Evolutionary conservation across 2,797 vertebrate genomes (phyloP).

Genomic region (Myotis daubentonii): DNA sequence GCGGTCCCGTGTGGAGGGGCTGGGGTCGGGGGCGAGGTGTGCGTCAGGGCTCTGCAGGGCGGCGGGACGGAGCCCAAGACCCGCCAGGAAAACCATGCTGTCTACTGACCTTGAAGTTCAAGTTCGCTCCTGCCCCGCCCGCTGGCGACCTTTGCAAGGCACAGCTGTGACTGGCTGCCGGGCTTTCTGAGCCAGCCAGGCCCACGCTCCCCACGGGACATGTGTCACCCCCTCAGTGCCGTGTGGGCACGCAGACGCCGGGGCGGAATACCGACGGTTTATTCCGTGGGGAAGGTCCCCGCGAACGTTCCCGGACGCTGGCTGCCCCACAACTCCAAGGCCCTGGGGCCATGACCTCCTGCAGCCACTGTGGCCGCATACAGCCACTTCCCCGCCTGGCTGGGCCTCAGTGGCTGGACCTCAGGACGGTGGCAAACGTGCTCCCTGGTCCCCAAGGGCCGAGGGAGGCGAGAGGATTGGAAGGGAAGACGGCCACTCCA

Average conservation of each 20-base stretch:
- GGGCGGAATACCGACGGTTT: conserved; percentile 13
- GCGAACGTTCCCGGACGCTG: neutral
- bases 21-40: neutral
- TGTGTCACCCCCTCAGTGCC: neutral
- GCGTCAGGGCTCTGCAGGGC: neutral
- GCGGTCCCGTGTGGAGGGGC: fast-evolving
- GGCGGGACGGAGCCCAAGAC: fast-evolving
- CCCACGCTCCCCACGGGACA: neutral
- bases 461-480: fast-evolving
- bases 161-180: neutral
- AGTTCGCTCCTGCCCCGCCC: neutral
- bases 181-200: neutral
- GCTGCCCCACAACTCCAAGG: neutral
- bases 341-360: neutral
- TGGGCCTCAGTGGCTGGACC: neutral
- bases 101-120: neutral
- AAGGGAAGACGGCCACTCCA: too few species aligned
- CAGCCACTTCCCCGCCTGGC: neutral
- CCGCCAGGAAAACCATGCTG: neutral
- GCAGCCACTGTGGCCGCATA: neutral
- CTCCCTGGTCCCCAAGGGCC: neutral
- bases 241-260: neutral
- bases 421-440: neutral
- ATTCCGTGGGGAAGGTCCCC: conserved; percentile 52
- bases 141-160: neutral